Conservation (phyloP, 92 coral and sea anemone genomes). For the Phymanthus crucifer region DNA sequence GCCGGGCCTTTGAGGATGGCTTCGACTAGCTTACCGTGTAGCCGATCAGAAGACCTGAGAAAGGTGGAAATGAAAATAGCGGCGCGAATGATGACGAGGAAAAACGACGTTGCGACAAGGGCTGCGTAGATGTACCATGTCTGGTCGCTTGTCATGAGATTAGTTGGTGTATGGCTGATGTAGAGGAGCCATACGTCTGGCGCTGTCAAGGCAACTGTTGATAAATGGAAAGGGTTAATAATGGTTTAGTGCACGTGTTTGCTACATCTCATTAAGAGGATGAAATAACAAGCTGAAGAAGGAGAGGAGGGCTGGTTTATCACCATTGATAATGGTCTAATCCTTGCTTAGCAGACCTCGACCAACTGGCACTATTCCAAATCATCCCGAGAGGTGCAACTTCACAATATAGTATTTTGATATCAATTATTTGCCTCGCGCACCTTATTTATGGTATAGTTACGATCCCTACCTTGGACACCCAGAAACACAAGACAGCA, state of each 20-base stretch:
- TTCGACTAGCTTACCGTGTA: slow-evolving; percentile 56
- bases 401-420: not conserved
- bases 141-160: slow-evolving; percentile 51
- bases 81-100: slow-evolving; percentile 68
- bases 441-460: not conserved
- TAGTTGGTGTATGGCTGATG: slow-evolving; percentile 62
- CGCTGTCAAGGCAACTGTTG: slow-evolving; percentile 67
- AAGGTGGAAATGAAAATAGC: slow-evolving; percentile 63
- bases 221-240: not conserved
- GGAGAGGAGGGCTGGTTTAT: no score
- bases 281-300: no score
- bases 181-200: slow-evolving; percentile 87
- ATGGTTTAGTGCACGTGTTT: no score
- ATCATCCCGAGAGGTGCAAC: no score
- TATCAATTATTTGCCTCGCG: no score
- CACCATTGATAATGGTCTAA: no score
- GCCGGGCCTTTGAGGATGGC: slow-evolving; percentile 70
- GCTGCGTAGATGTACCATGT: slow-evolving; percentile 70
- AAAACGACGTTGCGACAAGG: slow-evolving; percentile 63
- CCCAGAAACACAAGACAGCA: slow-evolving; percentile 51
- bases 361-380: no score
- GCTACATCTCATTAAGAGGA: no score
- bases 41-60: slow-evolving; percentile 68
- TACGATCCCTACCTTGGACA: slow-evolving; percentile 67
- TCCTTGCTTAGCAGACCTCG: no score